A percentile compares a stretch with the other conserved stretches of the same genome.
These are phyloP conservation scores for Bufotes viridis DNA, from an alignment of 2,797 vertebrate genomes.

Conservation along the genomic window DNA sequence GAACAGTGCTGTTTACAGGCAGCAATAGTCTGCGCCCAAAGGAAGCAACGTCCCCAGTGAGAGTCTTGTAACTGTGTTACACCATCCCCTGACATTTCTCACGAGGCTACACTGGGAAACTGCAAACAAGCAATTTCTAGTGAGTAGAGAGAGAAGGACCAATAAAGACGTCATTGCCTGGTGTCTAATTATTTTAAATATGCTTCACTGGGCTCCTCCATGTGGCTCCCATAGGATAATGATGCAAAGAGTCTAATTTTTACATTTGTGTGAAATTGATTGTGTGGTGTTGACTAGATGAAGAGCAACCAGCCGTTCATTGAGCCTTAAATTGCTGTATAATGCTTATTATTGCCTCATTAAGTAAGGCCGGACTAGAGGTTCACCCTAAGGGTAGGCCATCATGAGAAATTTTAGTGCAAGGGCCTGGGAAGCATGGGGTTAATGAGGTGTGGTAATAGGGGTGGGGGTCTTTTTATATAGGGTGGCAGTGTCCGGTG, in stretches of 20 bases:
- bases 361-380: too few relatives aligned
- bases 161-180: conserved; percentile 41
- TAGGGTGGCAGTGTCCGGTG: too few relatives aligned
- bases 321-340: background rate
- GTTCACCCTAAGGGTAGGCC: too few relatives aligned
- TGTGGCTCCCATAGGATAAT: background rate
- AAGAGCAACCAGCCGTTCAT: background rate
- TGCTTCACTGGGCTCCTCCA: background rate
- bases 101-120: conserved; percentile 16
- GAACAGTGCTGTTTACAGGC: conserved; percentile 11
- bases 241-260: conserved; percentile 14
- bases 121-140: conserved; percentile 24
- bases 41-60: background rate
- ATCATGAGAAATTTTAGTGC: too few relatives aligned
- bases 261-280: background rate
- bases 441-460: too few relatives aligned
- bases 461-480: too few relatives aligned
- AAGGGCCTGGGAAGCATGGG: too few relatives aligned
- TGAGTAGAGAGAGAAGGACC: background rate
- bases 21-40: conserved; percentile 1
- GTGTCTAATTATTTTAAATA: conserved; percentile 33
- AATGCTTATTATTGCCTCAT: too few relatives aligned
- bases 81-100: conserved; percentile 38
- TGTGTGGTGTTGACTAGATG: background rate
- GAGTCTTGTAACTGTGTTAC: conserved; percentile 15